A percentile compares a stretch with the other conserved stretches of the same genome.
phyloP scores from a whole-genome alignment of 2,113 vertebrate species.

The Chrysochloris asiatica region DNA sequence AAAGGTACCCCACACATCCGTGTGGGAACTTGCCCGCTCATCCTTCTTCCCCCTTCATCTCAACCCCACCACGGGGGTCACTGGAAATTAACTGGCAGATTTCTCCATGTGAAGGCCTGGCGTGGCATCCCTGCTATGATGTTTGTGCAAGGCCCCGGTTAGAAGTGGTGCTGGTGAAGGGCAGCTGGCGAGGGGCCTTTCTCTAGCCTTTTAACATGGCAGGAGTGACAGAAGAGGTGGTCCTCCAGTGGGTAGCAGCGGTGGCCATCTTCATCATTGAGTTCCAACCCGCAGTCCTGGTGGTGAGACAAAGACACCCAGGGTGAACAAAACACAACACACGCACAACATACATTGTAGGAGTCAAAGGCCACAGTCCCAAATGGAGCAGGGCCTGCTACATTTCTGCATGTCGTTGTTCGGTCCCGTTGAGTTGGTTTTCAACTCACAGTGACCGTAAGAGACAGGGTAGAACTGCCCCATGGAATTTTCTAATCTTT shows the following conservation, averaged over 20 bases:
- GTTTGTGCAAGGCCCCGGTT: not conserved
- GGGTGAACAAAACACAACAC: too few species aligned
- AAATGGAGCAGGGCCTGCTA: rapidly evolving
- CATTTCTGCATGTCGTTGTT: not conserved
- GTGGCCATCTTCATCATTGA: slow-evolving; percentile 95
- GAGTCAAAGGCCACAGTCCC: not conserved
- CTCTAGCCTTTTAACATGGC: slow-evolving; percentile 94
- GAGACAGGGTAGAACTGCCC: not conserved
- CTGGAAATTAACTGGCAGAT: not conserved
- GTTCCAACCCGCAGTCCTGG: slow-evolving; percentile 95
- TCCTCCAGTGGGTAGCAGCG: slow-evolving; percentile 96
- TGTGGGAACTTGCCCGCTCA: not conserved
- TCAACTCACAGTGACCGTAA: not conserved
- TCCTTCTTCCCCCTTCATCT: not conserved
- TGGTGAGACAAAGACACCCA: not conserved
- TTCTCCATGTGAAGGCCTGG: not conserved
- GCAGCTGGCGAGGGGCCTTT: slow-evolving; percentile 78
- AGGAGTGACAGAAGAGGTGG: slow-evolving; percentile 94
- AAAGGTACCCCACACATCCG: not conserved
- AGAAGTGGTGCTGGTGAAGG: slow-evolving; percentile 84
- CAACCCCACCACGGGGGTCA: not conserved
- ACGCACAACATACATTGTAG: too few species aligned
- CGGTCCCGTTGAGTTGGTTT: too few species aligned
- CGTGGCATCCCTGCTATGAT: rapidly evolving
- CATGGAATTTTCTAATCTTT: not conserved